Conservation (phyloP, 1,140 invertebrate genomes). For the Drosophila simulans region DNA sequence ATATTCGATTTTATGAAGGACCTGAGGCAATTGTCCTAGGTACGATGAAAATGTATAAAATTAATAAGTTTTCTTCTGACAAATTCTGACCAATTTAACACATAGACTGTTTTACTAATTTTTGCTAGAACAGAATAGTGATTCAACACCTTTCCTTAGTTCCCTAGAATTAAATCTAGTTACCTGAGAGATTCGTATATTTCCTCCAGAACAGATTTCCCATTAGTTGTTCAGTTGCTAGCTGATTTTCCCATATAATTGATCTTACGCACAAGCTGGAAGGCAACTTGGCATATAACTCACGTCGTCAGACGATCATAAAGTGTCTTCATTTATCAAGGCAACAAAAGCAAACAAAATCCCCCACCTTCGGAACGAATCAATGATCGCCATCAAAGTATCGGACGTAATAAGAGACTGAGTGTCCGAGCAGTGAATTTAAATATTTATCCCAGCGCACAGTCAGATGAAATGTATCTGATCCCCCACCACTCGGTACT, state of each 20-base stretch:
- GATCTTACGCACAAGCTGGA: neutral
- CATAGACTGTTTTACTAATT: too few species aligned
- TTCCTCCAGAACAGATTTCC: neutral
- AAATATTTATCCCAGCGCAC: constrained; percentile 48
- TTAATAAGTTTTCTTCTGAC: too few species aligned
- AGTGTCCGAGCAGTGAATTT: constrained; percentile 11
- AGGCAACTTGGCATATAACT: constrained; percentile 7
- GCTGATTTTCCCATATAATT: constrained; percentile 5
- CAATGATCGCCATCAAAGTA: constrained; percentile 4
- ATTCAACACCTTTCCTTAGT: neutral
- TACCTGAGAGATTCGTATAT: neutral
- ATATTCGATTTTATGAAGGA: neutral
- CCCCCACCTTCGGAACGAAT: neutral
- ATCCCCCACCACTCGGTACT: constrained; percentile 1
- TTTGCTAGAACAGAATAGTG: neutral
- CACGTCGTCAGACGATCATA: constrained; percentile 3
- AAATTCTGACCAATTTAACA: too few species aligned
- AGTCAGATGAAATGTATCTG: constrained; percentile 44
- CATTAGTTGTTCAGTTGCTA: neutral
- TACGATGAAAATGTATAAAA: too few species aligned
- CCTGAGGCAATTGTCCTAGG: neutral
- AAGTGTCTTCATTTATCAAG: constrained; percentile 19
- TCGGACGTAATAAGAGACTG: constrained; percentile 54
- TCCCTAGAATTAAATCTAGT: neutral
- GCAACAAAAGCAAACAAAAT: constrained; percentile 18